A percentile compares a stretch with the other conserved stretches of the same genome.
phyloP scores from a whole-genome alignment of 1,140 invertebrate species.

The Aphidius ervi region DNA sequence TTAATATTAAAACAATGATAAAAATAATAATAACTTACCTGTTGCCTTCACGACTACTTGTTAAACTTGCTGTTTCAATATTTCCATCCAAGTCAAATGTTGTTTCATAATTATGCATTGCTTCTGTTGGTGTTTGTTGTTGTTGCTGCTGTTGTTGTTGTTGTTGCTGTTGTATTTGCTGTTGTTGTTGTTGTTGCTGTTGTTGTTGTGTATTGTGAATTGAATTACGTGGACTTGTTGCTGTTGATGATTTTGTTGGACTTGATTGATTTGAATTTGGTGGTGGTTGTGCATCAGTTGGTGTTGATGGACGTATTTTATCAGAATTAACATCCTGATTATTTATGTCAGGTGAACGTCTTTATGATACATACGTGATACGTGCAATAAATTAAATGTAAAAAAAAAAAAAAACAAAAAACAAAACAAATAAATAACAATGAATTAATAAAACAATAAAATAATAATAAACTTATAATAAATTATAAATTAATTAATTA shows the following conservation, averaged over 20 bases:
- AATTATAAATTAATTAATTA: neutral
- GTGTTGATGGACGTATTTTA: conserved; percentile 44
- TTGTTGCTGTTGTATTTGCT: conserved; percentile 27
- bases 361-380: conserved; percentile 27
- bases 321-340: conserved; percentile 48
- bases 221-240: conserved; percentile 32
- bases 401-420: conserved; percentile 31
- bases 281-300: conserved; percentile 34
- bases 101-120: conserved; percentile 72
- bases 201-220: conserved; percentile 35
- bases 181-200: conserved; percentile 3
- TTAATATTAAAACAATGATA: neutral
- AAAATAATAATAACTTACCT: conserved; percentile 50
- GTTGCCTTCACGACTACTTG: conserved; percentile 64
- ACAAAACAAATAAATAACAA: conserved; percentile 28
- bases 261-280: conserved; percentile 44
- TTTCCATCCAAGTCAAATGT: conserved; percentile 81
- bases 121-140: conserved; percentile 23
- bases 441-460: conserved; percentile 27
- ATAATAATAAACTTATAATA: conserved; percentile 6
- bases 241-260: conserved; percentile 41
- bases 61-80: conserved; percentile 67
- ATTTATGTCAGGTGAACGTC: conserved; percentile 49
- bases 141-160: conserved; percentile 8
- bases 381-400: conserved; percentile 33